These are phyloP conservation scores for Apocheima hispidaria DNA, from an alignment of 2,888 invertebrate species.

Conservation along the genomic window DNA sequence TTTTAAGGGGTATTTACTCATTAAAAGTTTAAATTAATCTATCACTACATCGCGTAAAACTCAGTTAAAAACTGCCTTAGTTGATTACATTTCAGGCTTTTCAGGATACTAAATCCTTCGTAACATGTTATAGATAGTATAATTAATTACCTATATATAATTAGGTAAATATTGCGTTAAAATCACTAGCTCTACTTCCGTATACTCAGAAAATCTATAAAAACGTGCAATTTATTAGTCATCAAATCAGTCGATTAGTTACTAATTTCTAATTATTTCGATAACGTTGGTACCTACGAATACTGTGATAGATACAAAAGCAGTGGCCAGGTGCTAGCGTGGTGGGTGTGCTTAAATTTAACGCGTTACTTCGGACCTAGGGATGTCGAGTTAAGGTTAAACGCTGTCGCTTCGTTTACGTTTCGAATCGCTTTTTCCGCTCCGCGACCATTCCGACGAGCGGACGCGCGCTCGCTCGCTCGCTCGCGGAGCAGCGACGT, in stretches of 20 bases:
- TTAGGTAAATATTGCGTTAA: conserved; percentile 57
- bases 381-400: conserved; percentile 33
- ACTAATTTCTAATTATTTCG: conserved; percentile 38
- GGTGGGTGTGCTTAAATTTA: conserved; percentile 66
- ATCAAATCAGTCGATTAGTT: conserved; percentile 45
- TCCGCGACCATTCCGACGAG: conserved; percentile 91
- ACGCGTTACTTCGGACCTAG: conserved; percentile 43
- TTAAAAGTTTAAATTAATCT: conserved; percentile 29
- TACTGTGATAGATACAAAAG: conserved; percentile 52
- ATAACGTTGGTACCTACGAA: conserved; percentile 21
- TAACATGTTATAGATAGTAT: not conserved
- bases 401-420: conserved; percentile 41
- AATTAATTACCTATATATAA: not conserved
- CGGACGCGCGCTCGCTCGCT: conserved; percentile 79
- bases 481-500: conserved; percentile 73
- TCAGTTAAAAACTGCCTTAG: conserved; percentile 9
- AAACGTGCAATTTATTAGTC: conserved; percentile 35
- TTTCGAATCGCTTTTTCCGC: conserved; percentile 89
- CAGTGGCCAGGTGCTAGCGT: conserved; percentile 81
- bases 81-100: not conserved
- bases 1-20: conserved; percentile 27
- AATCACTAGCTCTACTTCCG: conserved; percentile 39
- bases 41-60: conserved; percentile 16
- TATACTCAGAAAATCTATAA: conserved; percentile 41
- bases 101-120: conserved; percentile 7